Percentiles rank a stretch among this genome's conserved stretches.
Evolutionary conservation across 2,797 vertebrate species (phyloP).

Genomic region (Sebastes itinus): DNA sequence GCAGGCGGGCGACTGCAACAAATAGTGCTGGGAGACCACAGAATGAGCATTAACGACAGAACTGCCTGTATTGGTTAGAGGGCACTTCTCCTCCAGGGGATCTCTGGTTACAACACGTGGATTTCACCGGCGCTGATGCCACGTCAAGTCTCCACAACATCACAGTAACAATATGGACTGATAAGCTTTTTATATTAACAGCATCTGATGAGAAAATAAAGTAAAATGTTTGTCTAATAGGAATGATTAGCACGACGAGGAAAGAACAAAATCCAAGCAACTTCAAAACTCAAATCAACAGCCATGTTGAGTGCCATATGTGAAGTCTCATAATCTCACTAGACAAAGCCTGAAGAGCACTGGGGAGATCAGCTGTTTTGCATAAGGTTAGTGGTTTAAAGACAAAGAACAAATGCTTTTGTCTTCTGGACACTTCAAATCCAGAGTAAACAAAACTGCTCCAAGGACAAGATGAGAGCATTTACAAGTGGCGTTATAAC

Average conservation of each 20-base stretch:
- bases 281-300: conserved; percentile 38
- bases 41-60: conserved; percentile 57
- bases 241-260: not conserved
- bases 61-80: conserved; percentile 52
- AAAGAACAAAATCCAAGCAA: conserved; percentile 19
- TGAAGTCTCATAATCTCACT: conserved; percentile 53
- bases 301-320: conserved; percentile 45
- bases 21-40: conserved; percentile 65
- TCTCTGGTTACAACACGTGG: conserved; percentile 68
- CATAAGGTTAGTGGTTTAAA: conserved; percentile 39
- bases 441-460: not conserved
- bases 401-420: conserved; percentile 34
- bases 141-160: conserved; percentile 36
- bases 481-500: not conserved
- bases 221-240: not conserved
- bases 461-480: not conserved
- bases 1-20: conserved; percentile 67
- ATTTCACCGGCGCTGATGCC: conserved; percentile 49
- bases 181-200: not conserved
- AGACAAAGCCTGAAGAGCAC: conserved; percentile 42
- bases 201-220: conserved; percentile 7
- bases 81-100: conserved; percentile 52
- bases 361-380: conserved; percentile 41
- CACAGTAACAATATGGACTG: not conserved
- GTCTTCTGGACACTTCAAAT: not conserved